Evolutionary conservation across 2,797 vertebrate species (phyloP).

Genomic region (Mustela erminea): DNA sequence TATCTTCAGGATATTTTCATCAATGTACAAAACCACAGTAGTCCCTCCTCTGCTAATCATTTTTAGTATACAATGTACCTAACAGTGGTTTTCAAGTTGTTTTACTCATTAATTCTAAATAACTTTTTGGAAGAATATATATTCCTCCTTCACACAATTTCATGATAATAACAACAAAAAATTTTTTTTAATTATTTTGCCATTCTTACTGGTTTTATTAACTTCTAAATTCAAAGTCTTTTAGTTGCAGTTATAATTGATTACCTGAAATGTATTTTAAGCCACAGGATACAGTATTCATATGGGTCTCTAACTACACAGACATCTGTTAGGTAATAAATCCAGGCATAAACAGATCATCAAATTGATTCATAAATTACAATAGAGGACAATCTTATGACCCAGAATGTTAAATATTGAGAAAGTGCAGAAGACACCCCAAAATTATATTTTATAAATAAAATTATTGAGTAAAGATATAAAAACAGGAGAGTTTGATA

Average conservation of each 20-base stretch:
- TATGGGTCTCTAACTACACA: constrained; percentile 41
- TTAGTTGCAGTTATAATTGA: background rate
- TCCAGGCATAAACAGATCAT: constrained; percentile 10
- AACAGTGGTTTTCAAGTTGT: background rate
- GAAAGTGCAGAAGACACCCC: background rate
- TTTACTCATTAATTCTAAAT: background rate
- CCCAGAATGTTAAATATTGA: constrained; percentile 13
- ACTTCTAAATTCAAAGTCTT: background rate
- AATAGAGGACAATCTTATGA: constrained; percentile 24
- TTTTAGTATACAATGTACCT: background rate
- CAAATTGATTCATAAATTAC: constrained; percentile 50
- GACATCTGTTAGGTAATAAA: constrained; percentile 64
- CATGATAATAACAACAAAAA: background rate
- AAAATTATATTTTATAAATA: background rate
- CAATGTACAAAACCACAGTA: background rate
- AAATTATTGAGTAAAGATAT: background rate
- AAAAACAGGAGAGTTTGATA: background rate
- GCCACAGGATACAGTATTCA: constrained; percentile 19
- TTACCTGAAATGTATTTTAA: constrained; percentile 42
- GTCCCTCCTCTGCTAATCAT: background rate
- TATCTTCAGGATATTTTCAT: background rate
- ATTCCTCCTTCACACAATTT: background rate
- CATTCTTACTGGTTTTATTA: background rate
- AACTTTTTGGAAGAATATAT: background rate
- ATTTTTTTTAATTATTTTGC: background rate